Conservation (phyloP, 2,888 invertebrate genomes). For the Cerastis rubricosa region DNA sequence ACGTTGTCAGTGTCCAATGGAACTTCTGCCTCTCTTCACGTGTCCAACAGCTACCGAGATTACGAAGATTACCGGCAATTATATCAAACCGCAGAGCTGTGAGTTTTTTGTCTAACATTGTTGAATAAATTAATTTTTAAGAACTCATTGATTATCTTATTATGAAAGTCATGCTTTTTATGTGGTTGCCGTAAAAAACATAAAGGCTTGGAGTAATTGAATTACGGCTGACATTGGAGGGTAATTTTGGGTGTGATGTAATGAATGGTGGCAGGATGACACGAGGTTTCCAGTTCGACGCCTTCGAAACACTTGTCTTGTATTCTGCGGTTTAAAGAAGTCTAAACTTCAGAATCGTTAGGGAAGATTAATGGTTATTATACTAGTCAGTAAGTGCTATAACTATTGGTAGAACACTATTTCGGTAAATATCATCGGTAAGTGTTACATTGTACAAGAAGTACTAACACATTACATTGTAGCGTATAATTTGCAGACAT, state of each 20-base stretch:
- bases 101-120: conserved; percentile 65
- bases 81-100: conserved; percentile 60
- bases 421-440: not conserved
- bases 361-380: conserved; percentile 7
- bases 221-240: conserved; percentile 37
- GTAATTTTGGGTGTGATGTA: conserved; percentile 28
- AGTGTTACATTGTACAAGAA: conserved; percentile 7
- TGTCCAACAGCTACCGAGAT: conserved; percentile 44
- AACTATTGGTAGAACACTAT: not conserved
- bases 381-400: not conserved
- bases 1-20: not conserved
- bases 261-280: conserved; percentile 16
- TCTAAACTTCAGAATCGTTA: not conserved
- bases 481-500: conserved; percentile 49
- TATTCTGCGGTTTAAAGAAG: not conserved
- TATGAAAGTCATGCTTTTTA: conserved; percentile 63
- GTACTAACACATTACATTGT: conserved; percentile 8
- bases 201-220: conserved; percentile 53
- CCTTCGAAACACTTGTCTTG: too few species aligned
- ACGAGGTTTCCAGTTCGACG: conserved; percentile 2
- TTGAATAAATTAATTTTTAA: conserved; percentile 68
- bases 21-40: conserved; percentile 42
- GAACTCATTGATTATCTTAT: conserved; percentile 64
- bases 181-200: conserved; percentile 33
- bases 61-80: conserved; percentile 70